phyloP scores from a whole-genome alignment of 2,888 invertebrate species.

The Erannis defoliaria region DNA sequence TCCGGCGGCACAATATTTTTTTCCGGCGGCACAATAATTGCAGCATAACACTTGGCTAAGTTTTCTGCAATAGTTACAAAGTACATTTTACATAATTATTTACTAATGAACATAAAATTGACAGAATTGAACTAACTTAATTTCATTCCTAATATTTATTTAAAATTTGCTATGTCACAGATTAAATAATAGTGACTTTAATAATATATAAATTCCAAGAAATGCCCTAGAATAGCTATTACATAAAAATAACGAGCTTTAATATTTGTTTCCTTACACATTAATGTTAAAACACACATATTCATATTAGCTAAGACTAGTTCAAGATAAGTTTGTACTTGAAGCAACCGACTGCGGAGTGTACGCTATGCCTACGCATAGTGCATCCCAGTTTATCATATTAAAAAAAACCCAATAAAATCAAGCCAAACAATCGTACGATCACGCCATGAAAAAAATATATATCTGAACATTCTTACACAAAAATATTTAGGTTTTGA shows the following conservation, averaged over 20 bases:
- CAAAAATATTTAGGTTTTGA: neutral
- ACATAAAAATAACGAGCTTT: slow-evolving; percentile 12
- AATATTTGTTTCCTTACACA: slow-evolving; percentile 21
- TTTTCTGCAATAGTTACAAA: no score
- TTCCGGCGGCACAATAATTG: no score
- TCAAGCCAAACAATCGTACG: neutral
- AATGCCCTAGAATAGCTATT: neutral
- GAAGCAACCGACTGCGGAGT: slow-evolving; percentile 30
- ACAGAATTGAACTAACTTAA: no score
- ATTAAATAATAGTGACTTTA: no score
- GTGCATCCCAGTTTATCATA: slow-evolving; percentile 33
- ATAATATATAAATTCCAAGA: no score
- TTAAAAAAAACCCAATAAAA: slow-evolving; percentile 16
- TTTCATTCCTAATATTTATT: no score
- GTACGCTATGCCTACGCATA: slow-evolving; percentile 38
- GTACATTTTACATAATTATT: no score
- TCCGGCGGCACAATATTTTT: no score
- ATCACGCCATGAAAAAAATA: neutral
- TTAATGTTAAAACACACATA: slow-evolving; percentile 68
- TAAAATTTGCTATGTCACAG: no score
- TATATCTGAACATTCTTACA: no score
- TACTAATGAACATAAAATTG: no score
- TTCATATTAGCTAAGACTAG: slow-evolving; percentile 68
- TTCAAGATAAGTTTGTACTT: slow-evolving; percentile 35
- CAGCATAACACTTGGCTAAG: no score